Conservation (phyloP, 2,113 vertebrate genomes). For the Semnornis frantzii region DNA sequence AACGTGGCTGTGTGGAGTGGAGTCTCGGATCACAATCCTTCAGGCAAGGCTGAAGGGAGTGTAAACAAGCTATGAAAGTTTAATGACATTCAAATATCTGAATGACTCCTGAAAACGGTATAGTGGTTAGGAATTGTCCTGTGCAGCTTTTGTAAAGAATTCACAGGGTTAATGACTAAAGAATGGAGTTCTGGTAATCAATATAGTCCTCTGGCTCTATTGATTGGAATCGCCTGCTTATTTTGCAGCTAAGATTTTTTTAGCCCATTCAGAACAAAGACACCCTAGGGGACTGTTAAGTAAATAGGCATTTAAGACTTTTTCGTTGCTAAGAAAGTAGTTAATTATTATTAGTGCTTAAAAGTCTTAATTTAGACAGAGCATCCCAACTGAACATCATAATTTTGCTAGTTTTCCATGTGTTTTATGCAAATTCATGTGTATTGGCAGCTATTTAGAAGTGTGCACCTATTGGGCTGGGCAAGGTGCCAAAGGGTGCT, state of each 20-base stretch:
- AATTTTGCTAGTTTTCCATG: slow-evolving; percentile 29
- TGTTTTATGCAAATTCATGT: slow-evolving; percentile 25
- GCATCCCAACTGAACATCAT: slow-evolving; percentile 67
- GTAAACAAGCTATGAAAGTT: slow-evolving; percentile 68
- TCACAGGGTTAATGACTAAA: slow-evolving; percentile 85
- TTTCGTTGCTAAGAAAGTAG: slow-evolving; percentile 85
- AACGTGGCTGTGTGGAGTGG: neutral
- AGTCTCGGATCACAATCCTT: neutral
- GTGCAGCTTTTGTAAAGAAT: slow-evolving; percentile 74
- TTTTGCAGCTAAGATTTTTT: slow-evolving; percentile 84
- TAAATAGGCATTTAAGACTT: slow-evolving; percentile 87
- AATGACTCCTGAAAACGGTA: slow-evolving; percentile 48
- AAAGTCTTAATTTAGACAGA: slow-evolving; percentile 81
- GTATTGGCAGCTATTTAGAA: neutral
- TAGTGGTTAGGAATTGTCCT: slow-evolving; percentile 54
- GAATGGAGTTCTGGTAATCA: slow-evolving; percentile 87
- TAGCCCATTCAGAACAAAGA: slow-evolving; percentile 87
- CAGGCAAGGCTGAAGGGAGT: slow-evolving; percentile 34
- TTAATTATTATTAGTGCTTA: slow-evolving; percentile 86
- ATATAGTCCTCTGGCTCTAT: slow-evolving; percentile 88
- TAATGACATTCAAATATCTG: slow-evolving; percentile 70
- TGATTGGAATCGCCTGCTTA: slow-evolving; percentile 88
- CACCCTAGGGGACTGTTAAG: slow-evolving; percentile 86
- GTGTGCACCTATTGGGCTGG: neutral
- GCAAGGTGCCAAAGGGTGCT: neutral